Percentiles rank a stretch among this genome's conserved stretches.
These are phyloP conservation scores for Ornithorhynchus anatinus DNA, from an alignment of 2,113 vertebrate genomes.

Conservation along the genomic window DNA sequence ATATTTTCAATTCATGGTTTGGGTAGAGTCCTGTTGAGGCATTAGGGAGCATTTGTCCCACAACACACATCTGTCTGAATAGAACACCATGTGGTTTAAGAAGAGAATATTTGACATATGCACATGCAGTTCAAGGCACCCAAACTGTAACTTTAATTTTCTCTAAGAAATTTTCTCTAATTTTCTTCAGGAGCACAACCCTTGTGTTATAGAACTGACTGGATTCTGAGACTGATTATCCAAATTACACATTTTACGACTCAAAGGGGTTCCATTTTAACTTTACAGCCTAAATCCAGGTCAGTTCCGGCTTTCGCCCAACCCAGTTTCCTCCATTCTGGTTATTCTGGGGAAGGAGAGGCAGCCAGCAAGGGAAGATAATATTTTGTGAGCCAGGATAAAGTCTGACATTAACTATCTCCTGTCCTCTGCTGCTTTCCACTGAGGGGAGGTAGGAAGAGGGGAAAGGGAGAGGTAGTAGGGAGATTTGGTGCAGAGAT, in stretches of 20 bases:
- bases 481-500: neutral
- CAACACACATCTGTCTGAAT: no score
- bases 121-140: no score
- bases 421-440: neutral
- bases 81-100: no score
- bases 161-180: no score
- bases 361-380: neutral
- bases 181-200: no score
- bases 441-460: neutral
- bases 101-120: no score
- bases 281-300: neutral
- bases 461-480: neutral
- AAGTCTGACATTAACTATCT: neutral
- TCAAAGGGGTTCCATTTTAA: neutral
- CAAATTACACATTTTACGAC: neutral
- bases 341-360: neutral
- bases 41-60: no score
- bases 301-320: neutral
- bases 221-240: neutral
- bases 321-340: no score
- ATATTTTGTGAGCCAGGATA: neutral
- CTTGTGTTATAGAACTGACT: no score
- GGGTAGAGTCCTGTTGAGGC: no score
- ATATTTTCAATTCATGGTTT: no score
- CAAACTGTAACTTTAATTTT: no score